These are phyloP conservation scores for Metallyticus violacea DNA, from an alignment of 2,888 invertebrate genomes.

Conservation along the genomic window DNA sequence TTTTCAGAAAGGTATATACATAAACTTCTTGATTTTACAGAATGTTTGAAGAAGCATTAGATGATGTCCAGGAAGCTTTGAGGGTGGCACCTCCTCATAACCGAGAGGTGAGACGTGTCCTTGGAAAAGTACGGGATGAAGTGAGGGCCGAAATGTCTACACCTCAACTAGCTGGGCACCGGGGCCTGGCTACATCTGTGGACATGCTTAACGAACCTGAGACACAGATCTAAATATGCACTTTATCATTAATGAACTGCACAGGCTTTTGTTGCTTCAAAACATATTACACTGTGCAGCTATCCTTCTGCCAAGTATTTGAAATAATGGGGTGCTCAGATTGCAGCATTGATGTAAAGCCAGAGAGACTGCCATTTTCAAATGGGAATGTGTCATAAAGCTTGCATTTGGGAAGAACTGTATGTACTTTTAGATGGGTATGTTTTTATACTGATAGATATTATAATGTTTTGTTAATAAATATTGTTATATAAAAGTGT, in stretches of 20 bases:
- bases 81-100: conserved; percentile 69
- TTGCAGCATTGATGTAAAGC: background rate
- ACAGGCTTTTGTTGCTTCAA: background rate
- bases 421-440: background rate
- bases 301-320: background rate
- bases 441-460: background rate
- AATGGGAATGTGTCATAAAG: background rate
- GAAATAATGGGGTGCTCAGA: background rate
- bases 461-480: background rate
- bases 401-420: background rate
- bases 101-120: conserved; percentile 67
- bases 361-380: background rate
- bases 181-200: conserved; percentile 28
- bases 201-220: conserved; percentile 30
- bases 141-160: conserved; percentile 44
- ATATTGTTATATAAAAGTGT: background rate
- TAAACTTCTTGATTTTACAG: no score
- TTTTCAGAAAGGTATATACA: no score
- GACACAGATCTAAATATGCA: conserved; percentile 8
- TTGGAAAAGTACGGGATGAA: conserved; percentile 73
- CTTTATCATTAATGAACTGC: background rate
- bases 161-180: conserved; percentile 13
- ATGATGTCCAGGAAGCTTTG: conserved; percentile 79
- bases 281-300: background rate
- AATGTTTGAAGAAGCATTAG: conserved; percentile 68